phyloP scores from a whole-genome alignment of 2,113 vertebrate species.

The Columba janthina region DNA sequence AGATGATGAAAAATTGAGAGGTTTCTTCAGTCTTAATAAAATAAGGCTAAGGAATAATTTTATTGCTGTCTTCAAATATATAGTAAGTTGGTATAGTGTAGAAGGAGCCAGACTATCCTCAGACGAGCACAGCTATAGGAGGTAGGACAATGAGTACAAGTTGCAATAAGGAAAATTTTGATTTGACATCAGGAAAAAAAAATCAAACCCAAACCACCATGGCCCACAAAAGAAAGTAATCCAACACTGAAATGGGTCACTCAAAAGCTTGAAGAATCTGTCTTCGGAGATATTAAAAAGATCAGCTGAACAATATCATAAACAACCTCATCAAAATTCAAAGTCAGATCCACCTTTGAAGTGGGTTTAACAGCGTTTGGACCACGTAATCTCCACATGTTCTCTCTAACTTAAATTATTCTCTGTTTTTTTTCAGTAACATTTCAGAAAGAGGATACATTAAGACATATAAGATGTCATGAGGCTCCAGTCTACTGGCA shows the following conservation, averaged over 20 bases:
- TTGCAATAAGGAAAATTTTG: not conserved
- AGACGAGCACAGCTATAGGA: not conserved
- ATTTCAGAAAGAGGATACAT: not conserved
- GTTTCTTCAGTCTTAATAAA: not conserved
- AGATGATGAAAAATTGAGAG: not conserved
- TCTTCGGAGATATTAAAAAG: not conserved
- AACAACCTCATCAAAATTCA: not conserved
- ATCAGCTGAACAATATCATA: not conserved
- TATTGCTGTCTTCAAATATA: not conserved
- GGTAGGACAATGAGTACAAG: not conserved
- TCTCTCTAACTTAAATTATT: not conserved
- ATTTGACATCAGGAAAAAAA: not conserved
- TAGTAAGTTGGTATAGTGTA: not conserved
- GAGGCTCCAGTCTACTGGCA: not conserved
- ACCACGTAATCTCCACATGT: not conserved
- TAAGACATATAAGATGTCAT: not conserved
- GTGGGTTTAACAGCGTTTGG: not conserved
- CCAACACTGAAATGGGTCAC: not conserved
- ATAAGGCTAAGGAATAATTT: not conserved
- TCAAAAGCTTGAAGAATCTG: not conserved
- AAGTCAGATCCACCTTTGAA: not conserved
- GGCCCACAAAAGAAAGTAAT: not conserved
- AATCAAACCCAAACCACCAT: accelerated
- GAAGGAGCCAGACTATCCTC: not conserved
- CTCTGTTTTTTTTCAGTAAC: not conserved